Evolutionary conservation across 2,888 invertebrate genomes (phyloP).

Genomic region (Apotomis capreana): DNA sequence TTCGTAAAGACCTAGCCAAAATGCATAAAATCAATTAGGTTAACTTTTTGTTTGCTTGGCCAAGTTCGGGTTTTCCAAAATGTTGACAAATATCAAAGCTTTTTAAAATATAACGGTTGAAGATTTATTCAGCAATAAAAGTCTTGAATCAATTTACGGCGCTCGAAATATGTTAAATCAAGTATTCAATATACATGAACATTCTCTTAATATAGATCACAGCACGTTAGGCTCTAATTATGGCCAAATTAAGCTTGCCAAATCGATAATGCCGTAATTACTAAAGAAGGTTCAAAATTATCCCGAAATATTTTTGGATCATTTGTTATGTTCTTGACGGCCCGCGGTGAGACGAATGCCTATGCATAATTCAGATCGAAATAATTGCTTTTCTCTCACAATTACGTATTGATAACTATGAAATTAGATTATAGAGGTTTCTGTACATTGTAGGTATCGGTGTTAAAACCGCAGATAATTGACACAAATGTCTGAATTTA

Average conservation of each 20-base stretch:
- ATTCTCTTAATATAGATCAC: background rate
- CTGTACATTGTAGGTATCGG: background rate
- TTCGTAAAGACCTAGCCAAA: too few species aligned
- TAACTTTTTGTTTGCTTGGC: too few species aligned
- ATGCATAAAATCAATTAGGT: too few species aligned
- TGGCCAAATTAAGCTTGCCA: constrained; percentile 73
- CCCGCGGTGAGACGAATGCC: constrained; percentile 72
- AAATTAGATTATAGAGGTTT: constrained; percentile 26
- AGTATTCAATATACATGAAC: constrained; percentile 5
- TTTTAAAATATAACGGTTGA: too few species aligned
- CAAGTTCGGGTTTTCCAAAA: too few species aligned
- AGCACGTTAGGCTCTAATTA: constrained; percentile 29
- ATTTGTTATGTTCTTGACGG: constrained; percentile 71
- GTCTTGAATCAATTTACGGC: too few species aligned
- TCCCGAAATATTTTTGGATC: constrained; percentile 68
- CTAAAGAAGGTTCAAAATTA: constrained; percentile 61
- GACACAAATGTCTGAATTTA: constrained; percentile 14
- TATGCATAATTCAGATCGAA: constrained; percentile 44
- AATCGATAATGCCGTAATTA: constrained; percentile 79
- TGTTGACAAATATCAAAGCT: too few species aligned
- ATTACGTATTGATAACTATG: constrained; percentile 34
- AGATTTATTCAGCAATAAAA: too few species aligned
- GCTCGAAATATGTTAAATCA: background rate
- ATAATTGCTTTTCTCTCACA: constrained; percentile 33
- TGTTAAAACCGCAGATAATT: constrained; percentile 5